phyloP scores from a whole-genome alignment of 2,113 vertebrate genomes.

The Anser brachyrhynchus region DNA sequence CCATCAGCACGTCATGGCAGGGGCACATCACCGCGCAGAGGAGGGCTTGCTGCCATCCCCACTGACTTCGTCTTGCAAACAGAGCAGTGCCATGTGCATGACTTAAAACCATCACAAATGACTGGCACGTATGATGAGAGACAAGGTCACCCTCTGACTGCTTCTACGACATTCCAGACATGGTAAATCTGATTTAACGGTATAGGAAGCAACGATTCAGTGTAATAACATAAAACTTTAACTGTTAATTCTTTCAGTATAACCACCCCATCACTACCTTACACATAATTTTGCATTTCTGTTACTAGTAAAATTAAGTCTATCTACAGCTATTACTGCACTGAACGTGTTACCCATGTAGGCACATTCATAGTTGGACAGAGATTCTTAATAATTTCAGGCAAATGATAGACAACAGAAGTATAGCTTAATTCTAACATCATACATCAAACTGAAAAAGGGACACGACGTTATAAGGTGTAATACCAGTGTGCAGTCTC shows the following conservation, averaged over 20 bases:
- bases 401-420: neutral
- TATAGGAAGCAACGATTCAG: neutral
- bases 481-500: too few relatives aligned
- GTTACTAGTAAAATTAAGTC: neutral
- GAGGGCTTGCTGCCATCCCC: neutral
- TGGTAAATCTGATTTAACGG: neutral
- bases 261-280: neutral
- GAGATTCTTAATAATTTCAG: neutral
- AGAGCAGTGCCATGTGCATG: accelerated
- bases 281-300: neutral
- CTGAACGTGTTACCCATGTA: too few relatives aligned
- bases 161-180: neutral
- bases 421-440: neutral
- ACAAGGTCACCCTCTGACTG: neutral
- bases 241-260: neutral
- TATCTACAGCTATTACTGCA: neutral
- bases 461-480: accelerated
- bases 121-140: neutral
- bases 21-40: neutral
- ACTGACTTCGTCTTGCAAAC: too few relatives aligned
- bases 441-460: neutral
- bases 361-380: too few relatives aligned
- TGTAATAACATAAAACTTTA: neutral
- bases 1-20: neutral
- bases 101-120: neutral